phyloP scores from a whole-genome alignment of 2,113 vertebrate species.

The Nettapus auritus region DNA sequence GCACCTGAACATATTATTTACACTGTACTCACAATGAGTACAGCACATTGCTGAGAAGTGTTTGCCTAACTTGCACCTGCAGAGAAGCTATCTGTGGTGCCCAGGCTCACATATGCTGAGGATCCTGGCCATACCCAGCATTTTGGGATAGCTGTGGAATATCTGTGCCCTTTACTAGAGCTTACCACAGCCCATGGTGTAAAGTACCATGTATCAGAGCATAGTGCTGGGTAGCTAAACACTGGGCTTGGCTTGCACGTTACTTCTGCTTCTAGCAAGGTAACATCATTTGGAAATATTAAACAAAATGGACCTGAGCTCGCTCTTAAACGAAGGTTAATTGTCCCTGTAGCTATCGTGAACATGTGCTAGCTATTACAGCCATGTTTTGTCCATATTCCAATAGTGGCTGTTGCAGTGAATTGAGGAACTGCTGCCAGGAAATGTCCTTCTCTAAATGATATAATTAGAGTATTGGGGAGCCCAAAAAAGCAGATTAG shows the following conservation, averaged over 20 bases:
- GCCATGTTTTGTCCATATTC: constrained; percentile 68
- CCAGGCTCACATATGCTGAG: rapidly evolving
- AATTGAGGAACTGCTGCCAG: constrained; percentile 77
- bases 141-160: not conserved
- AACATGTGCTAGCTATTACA: constrained; percentile 83
- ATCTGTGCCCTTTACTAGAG: not conserved
- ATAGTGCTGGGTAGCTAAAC: constrained; percentile 17
- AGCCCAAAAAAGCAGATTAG: constrained; percentile 71
- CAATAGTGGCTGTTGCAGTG: constrained; percentile 61
- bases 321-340: constrained; percentile 32
- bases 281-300: constrained; percentile 60
- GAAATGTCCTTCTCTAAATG: constrained; percentile 78
- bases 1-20: not conserved
- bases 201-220: not conserved
- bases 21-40: not conserved
- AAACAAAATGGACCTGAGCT: constrained; percentile 53
- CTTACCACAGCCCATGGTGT: not conserved
- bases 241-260: constrained; percentile 31
- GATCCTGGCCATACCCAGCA: not conserved
- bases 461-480: constrained; percentile 77
- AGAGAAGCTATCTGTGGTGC: not conserved
- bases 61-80: not conserved
- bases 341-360: constrained; percentile 34
- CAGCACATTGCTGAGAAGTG: not conserved
- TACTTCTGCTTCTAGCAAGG: constrained; percentile 56